A percentile compares a stretch with the other conserved stretches of the same genome.
Conservation (phyloP, 2,888 invertebrate species). For the Altica lythri region DNA sequence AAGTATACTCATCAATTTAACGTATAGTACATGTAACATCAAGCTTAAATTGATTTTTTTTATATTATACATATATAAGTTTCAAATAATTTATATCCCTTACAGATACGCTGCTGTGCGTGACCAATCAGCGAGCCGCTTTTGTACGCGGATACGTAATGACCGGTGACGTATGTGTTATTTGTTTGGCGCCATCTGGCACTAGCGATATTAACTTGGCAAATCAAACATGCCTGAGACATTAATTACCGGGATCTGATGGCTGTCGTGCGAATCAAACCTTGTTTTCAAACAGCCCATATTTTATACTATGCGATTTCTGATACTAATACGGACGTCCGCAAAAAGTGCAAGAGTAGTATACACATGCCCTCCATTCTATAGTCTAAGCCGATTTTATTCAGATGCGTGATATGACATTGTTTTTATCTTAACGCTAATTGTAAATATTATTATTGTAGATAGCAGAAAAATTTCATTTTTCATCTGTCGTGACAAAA, state of each 20-base stretch:
- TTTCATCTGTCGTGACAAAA: too few species aligned
- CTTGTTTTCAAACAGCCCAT: slow-evolving; percentile 38
- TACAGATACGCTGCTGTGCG: slow-evolving; percentile 14
- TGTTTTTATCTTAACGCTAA: too few species aligned
- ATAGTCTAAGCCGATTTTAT: neutral
- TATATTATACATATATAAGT: too few species aligned
- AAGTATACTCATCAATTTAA: too few species aligned
- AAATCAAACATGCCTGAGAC: slow-evolving; percentile 60
- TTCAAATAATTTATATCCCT: too few species aligned
- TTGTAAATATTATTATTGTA: too few species aligned
- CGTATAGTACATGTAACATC: too few species aligned
- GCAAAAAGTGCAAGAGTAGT: slow-evolving; percentile 14
- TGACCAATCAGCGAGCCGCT: slow-evolving; percentile 22
- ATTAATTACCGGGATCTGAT: slow-evolving; percentile 57
- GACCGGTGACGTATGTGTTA: slow-evolving; percentile 59
- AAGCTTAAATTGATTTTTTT: too few species aligned
- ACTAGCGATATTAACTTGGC: slow-evolving; percentile 60
- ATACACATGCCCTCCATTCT: neutral
- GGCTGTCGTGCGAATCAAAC: slow-evolving; percentile 47
- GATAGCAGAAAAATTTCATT: too few species aligned
- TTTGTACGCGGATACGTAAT: slow-evolving; percentile 50
- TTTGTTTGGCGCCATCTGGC: slow-evolving; percentile 61
- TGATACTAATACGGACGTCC: slow-evolving; percentile 9
- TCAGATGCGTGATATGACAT: too few species aligned
- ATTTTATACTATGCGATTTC: slow-evolving; percentile 16